Percentiles rank a stretch among this genome's conserved stretches.
Evolutionary conservation across 2,797 vertebrate species (phyloP).

Genomic region (Amphiprion clarkii): DNA sequence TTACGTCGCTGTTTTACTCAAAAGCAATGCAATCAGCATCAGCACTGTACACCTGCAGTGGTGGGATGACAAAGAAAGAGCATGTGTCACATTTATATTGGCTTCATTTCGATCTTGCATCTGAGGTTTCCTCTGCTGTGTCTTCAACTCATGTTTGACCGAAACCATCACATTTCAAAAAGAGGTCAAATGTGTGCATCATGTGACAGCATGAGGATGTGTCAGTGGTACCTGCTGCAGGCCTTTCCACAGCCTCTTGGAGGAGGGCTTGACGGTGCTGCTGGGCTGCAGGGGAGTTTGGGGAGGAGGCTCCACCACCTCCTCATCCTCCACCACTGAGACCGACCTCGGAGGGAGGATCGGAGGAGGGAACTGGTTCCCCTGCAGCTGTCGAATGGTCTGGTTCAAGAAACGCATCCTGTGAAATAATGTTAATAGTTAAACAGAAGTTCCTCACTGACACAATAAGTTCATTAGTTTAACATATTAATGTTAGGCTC

Average conservation of each 20-base stretch:
- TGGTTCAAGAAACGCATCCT: constrained; percentile 71
- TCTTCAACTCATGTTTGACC: too few relatives aligned
- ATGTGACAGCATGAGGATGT: not conserved
- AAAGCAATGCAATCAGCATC: too few relatives aligned
- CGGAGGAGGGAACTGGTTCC: not conserved
- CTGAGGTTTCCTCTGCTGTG: constrained; percentile 1
- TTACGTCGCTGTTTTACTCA: too few relatives aligned
- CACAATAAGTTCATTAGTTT: too few relatives aligned
- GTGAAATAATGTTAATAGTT: not conserved
- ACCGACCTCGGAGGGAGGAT: not conserved
- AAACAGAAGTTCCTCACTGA: not conserved
- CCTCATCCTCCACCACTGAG: not conserved
- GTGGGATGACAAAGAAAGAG: not conserved
- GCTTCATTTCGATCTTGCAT: not conserved
- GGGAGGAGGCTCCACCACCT: not conserved
- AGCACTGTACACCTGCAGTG: not conserved
- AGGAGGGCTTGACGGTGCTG: constrained; percentile 27
- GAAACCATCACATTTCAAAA: not conserved
- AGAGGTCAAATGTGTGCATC: not conserved
- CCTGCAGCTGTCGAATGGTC: constrained; percentile 46
- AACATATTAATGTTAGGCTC: too few relatives aligned
- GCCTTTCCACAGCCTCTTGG: constrained; percentile 70
- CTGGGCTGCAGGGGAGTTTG: constrained; percentile 9
- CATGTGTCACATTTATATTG: not conserved
- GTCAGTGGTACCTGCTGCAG: constrained; percentile 68